Conservation (phyloP, 2,888 invertebrate species). For the Caenorhabditis becei region DNA sequence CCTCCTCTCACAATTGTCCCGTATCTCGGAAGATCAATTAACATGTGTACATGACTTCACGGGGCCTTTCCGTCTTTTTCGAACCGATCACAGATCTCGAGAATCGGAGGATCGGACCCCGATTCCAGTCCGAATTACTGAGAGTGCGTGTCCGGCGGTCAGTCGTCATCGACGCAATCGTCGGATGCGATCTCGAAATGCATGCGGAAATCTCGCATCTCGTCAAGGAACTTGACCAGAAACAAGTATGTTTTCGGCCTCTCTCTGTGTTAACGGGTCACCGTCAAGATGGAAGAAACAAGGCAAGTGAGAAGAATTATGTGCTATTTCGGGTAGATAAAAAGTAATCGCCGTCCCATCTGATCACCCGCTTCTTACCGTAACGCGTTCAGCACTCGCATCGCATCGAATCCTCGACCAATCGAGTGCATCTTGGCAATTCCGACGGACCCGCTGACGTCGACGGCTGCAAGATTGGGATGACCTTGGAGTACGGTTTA, state of each 20-base stretch:
- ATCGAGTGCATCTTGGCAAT: conserved; percentile 74
- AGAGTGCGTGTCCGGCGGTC: conserved; percentile 1
- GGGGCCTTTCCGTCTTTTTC: neutral
- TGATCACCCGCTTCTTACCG: conserved; percentile 41
- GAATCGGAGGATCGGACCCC: neutral
- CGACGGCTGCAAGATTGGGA: conserved; percentile 61
- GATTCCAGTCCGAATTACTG: conserved; percentile 35
- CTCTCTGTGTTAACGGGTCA: conserved; percentile 42
- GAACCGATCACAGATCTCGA: conserved; percentile 14
- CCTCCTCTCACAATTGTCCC: conserved; percentile 5
- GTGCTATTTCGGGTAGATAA: conserved; percentile 18
- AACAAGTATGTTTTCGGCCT: conserved; percentile 40
- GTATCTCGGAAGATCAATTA: conserved; percentile 20
- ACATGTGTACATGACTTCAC: conserved; percentile 10
- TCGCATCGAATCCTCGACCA: conserved; percentile 71
- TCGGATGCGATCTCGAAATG: conserved; percentile 35
- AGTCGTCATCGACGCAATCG: conserved; percentile 31
- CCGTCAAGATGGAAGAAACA: conserved; percentile 3
- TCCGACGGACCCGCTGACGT: conserved; percentile 74
- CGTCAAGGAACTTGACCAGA: conserved; percentile 33
- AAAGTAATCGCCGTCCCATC: conserved; percentile 1
- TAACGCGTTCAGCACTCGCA: conserved; percentile 63
- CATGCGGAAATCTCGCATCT: conserved; percentile 30
- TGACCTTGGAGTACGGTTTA: conserved; percentile 7
- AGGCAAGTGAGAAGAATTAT: conserved; percentile 47